Evolutionary conservation across 2,888 invertebrate genomes (phyloP).

Genomic region (Ornithoptera alexandrae): DNA sequence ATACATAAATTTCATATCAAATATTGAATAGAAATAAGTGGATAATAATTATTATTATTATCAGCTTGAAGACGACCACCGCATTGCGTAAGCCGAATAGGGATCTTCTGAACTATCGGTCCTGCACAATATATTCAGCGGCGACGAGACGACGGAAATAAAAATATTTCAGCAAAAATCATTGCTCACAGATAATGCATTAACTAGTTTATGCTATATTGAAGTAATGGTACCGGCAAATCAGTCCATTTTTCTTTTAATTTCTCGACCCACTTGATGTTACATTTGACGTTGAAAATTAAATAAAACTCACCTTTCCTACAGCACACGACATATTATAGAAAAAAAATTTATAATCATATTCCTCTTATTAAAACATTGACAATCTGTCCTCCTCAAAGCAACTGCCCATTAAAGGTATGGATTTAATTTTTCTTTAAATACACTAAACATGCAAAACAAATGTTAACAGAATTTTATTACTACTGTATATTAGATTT

Average conservation of each 20-base stretch:
- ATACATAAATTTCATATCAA: neutral
- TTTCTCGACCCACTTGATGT: slow-evolving; percentile 1
- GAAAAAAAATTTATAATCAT: neutral
- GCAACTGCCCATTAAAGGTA: neutral
- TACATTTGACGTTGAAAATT: neutral
- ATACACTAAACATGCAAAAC: neutral
- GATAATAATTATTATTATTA: neutral
- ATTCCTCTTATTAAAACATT: neutral
- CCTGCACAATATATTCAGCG: too few species aligned
- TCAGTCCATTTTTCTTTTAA: neutral
- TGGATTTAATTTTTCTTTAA: neutral
- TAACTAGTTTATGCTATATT: too few species aligned
- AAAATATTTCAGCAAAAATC: too few species aligned
- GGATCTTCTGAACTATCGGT: too few species aligned
- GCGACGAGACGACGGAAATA: too few species aligned
- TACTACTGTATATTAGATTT: neutral
- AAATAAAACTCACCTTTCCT: neutral
- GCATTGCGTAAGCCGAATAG: too few species aligned
- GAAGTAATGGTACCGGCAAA: too few species aligned
- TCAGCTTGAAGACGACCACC: too few species aligned
- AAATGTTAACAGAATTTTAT: neutral
- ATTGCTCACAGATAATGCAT: too few species aligned
- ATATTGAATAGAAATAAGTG: neutral
- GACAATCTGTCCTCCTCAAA: neutral
- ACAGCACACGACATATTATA: too few species aligned